Base-by-base conservation (phyloP, 2,888 invertebrate species). In the Drosophila mulleri region DNA sequence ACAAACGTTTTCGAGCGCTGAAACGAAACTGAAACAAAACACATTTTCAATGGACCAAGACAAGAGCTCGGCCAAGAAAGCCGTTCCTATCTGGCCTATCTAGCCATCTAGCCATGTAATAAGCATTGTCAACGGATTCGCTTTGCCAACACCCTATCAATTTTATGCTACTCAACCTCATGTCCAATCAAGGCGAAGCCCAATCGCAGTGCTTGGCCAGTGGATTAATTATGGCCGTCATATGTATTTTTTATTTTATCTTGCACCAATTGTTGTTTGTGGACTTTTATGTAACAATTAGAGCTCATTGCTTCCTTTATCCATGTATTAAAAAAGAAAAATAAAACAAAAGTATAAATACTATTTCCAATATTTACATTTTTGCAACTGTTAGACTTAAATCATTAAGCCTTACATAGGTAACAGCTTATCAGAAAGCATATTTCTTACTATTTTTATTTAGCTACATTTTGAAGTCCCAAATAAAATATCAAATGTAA, bases 101-200 rank as follows among this genome's bases (percentile, higher is more conserved):
- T 39, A 39, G 26, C 26, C 32, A n/a, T 26, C n/a, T 47, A 26
- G 12, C 58, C 62, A 47, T 59, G 20, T 75, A 66, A 75, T 71
- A n/a, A 32, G 56, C 72, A 76, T 67, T 76, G 77, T 76, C 77
- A 75, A 72, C 67, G 64, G 42, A 76, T 76, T 76, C 75, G 75
- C 39, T 59, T 42, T 64, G 75, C 41, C 45, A 47, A 41, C 47
- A 42, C 39, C n/a, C 56, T 7, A 35, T 20, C 47, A 67, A 76
- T 75, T 75, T 71, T 54, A 71, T 58, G 75, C 64, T 65, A 29
- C 26, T 76, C 58, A 67, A 45, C 58, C 47, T 39, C 37, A 39
- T 56, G 58, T 67, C 60, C 74, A 54, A 73, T 35, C 53, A 20
- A 20, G 26, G 11, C n/a, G 26, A 32, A 41, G 47, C 16, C 48